Percentiles rank a stretch among this genome's conserved stretches.
phyloP scores from a whole-genome alignment of 2,888 invertebrate species.

The Encarsia formosa region DNA sequence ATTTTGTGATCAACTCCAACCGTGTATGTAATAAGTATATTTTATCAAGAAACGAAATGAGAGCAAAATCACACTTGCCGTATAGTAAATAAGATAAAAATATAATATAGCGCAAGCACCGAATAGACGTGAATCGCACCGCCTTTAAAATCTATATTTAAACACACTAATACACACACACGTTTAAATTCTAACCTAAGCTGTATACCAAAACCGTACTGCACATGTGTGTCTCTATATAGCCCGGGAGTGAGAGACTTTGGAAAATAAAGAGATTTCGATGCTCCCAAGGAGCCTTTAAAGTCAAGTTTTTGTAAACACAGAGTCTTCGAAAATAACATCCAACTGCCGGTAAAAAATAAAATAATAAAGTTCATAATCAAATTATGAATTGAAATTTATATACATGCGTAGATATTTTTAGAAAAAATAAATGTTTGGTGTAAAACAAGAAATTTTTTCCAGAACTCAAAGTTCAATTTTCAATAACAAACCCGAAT shows the following conservation, averaged over 20 bases:
- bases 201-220: constrained; percentile 25
- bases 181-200: background rate
- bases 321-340: constrained; percentile 1
- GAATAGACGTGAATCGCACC: constrained; percentile 16
- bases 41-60: constrained; percentile 5
- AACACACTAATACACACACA: constrained; percentile 8
- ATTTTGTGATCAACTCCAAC: constrained; percentile 10
- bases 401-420: no score
- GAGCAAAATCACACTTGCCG: constrained; percentile 1
- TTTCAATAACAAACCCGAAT: no score
- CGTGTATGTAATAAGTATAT: constrained; percentile 4
- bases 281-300: constrained; percentile 15
- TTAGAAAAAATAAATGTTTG: no score
- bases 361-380: no score
- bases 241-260: no score
- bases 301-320: constrained; percentile 8
- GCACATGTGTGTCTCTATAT: no score
- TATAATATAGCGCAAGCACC: constrained; percentile 14
- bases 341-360: no score
- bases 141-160: constrained; percentile 19
- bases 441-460: no score
- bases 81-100: constrained; percentile 7
- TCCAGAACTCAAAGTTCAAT: no score
- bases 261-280: constrained; percentile 15
- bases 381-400: no score